A percentile compares a stretch with the other conserved stretches of the same genome.
phyloP scores from a whole-genome alignment of 2,888 invertebrate genomes.

The Chamaedrilus cognettii region DNA sequence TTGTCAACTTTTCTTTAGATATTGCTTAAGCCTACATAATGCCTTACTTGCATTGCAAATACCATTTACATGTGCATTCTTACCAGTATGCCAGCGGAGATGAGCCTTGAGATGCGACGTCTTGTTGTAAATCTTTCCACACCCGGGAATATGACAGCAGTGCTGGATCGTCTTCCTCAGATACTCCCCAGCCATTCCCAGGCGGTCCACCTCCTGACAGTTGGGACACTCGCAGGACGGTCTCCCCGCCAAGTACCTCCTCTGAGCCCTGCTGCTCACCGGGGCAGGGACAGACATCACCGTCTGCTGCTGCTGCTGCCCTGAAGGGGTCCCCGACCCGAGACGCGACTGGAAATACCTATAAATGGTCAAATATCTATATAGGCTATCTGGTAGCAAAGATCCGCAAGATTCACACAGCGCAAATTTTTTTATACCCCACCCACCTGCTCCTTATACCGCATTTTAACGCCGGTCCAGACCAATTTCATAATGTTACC shows the following conservation, averaged over 20 bases:
- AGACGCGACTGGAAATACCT: too few relatives aligned
- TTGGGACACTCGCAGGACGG: conserved; percentile 99
- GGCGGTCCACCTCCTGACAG: conserved; percentile 89
- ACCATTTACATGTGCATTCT: conserved; percentile 96
- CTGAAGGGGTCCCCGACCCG: background rate
- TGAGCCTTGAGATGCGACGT: conserved; percentile 98
- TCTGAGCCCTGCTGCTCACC: conserved; percentile 6
- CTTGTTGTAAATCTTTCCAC: conserved; percentile 77
- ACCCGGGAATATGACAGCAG: conserved; percentile 58
- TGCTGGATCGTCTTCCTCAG: conserved; percentile 56
- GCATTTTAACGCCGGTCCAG: too few relatives aligned
- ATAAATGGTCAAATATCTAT: too few relatives aligned
- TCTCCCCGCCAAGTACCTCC: conserved; percentile 83
- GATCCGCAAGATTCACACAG: too few relatives aligned
- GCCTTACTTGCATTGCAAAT: conserved; percentile 94
- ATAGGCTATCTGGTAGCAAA: too few relatives aligned
- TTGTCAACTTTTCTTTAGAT: too few relatives aligned
- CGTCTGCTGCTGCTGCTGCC: background rate
- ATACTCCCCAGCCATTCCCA: conserved; percentile 79
- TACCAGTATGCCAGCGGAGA: conserved; percentile 97
- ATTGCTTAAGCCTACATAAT: conserved; percentile 97
- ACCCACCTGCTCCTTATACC: too few relatives aligned
- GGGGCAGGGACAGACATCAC: background rate
- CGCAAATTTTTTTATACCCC: too few relatives aligned
- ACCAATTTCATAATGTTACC: too few relatives aligned